A percentile compares a stretch with the other conserved stretches of the same genome.
Evolutionary conservation across 2,888 invertebrate species (phyloP).

Genomic region (Tridacna gigas): DNA sequence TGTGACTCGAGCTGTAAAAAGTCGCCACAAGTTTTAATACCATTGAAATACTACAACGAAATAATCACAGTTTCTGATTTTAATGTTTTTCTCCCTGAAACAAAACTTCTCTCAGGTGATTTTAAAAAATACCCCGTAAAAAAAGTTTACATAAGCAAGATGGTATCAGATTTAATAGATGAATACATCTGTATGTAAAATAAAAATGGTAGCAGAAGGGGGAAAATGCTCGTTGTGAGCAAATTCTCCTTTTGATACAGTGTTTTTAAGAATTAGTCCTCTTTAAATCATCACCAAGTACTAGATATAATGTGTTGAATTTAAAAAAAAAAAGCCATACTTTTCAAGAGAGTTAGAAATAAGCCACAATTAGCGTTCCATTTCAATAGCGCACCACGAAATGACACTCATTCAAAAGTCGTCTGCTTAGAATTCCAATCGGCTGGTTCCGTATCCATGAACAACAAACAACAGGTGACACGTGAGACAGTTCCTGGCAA

Average conservation of each 20-base stretch:
- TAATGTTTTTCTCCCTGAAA: neutral
- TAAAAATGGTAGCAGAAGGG: neutral
- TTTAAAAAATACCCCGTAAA: neutral
- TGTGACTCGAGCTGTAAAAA: no score
- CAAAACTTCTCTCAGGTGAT: neutral
- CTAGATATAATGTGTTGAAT: neutral
- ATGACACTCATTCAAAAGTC: neutral
- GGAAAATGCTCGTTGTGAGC: neutral
- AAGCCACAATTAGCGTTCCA: neutral
- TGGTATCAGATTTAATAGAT: neutral
- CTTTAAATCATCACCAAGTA: neutral
- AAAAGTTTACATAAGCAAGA: neutral
- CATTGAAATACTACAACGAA: no score
- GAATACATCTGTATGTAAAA: neutral
- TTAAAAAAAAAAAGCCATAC: neutral
- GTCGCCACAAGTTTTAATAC: no score
- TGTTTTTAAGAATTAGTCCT: neutral
- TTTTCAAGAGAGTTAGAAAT: neutral
- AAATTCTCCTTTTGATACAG: neutral
- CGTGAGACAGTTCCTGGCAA: neutral
- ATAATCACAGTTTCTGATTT: neutral
- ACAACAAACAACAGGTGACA: neutral
- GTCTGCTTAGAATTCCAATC: slow-evolving; percentile 3
- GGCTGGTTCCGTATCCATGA: slow-evolving; percentile 1
- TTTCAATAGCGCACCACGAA: neutral